Evolutionary conservation across 2,888 invertebrate species (phyloP).

Genomic region (Folsomia candida): DNA sequence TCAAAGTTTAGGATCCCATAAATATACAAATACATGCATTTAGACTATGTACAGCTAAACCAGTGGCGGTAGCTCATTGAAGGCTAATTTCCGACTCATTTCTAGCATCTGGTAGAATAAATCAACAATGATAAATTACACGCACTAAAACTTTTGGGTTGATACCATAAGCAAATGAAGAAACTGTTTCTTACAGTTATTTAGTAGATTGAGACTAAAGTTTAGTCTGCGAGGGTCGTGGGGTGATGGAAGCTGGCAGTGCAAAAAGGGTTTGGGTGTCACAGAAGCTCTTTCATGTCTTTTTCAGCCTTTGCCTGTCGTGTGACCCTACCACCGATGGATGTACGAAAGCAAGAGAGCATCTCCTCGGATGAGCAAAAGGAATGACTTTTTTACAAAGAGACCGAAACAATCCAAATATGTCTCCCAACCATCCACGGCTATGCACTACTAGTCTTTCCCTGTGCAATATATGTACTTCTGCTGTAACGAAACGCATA

Average conservation of each 20-base stretch:
- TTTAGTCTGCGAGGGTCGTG: not conserved
- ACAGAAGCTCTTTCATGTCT: conserved; percentile 38
- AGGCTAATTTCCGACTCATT: no score
- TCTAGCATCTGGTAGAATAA: no score
- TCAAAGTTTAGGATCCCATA: no score
- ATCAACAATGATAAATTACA: no score
- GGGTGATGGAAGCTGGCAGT: conserved; percentile 34
- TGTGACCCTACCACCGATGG: conserved; percentile 3
- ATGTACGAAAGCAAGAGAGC: conserved; percentile 14
- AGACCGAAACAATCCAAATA: conserved; percentile 46
- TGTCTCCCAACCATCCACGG: conserved; percentile 24
- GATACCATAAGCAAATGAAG: no score
- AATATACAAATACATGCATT: no score
- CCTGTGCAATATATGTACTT: conserved; percentile 2
- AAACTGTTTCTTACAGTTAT: no score
- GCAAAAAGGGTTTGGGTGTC: conserved; percentile 41
- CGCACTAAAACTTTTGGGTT: no score
- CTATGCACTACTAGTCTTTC: not conserved
- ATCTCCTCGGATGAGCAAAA: conserved; percentile 11
- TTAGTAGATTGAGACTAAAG: not conserved
- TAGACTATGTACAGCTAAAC: no score
- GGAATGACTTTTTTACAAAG: conserved; percentile 37
- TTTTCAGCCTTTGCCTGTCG: conserved; percentile 18
- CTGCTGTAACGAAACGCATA: conserved; percentile 29
- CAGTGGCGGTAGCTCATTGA: no score